Evolutionary conservation across 2,797 vertebrate genomes (phyloP), one percentile per base, ranked within the genome.

Genomic region (Chiloscyllium punctatum): DNA sequence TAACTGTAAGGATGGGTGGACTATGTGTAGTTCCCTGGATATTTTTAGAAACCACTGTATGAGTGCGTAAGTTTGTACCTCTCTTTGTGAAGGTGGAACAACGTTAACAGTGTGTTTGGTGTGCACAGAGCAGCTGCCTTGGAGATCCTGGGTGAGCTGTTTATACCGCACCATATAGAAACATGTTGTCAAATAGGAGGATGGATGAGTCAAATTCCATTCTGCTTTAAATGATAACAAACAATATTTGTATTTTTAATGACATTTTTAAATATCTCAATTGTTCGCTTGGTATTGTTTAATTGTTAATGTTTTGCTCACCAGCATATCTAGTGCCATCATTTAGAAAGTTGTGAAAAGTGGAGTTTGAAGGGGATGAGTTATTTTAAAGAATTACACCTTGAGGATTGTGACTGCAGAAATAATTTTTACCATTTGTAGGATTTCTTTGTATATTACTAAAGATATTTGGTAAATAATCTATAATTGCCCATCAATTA

Each of bases 111-210:
- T 23, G 8, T 48, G 18, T 23, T 77, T 95, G 94, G 94, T 95
- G 94, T 95, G 94, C 94, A 95, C 94, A 95, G 94, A 95, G 94
- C 94, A 53, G 94, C 94, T 95, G 16, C 72, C 53, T 51, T 95
- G 94, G 30, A 95, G 71, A 15, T 95, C 71, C 71, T 95, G 25
- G 72, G 30, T 9, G 25, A 95, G 94, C 42, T 18, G 94, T 95
- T 95, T 95, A 95, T 95, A 74, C 71, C 94, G 77, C 94, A 77
- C 72, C 94, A 30, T n/a, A 95, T 30, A 95, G 71, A 95, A 95
- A 77, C 69, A 57, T 16, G 94, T 94, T 77, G 71, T 95, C 94
- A 53, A 95, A 95, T 27, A 18, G 53, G 94, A 71, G 77, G 71
- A 33, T 77, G 72, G 71, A 95, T 15, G 53, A 95, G 94, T 25